Evolutionary conservation across 2,888 invertebrate species (phyloP).

Genomic region (Chrysomela aeneicollis): DNA sequence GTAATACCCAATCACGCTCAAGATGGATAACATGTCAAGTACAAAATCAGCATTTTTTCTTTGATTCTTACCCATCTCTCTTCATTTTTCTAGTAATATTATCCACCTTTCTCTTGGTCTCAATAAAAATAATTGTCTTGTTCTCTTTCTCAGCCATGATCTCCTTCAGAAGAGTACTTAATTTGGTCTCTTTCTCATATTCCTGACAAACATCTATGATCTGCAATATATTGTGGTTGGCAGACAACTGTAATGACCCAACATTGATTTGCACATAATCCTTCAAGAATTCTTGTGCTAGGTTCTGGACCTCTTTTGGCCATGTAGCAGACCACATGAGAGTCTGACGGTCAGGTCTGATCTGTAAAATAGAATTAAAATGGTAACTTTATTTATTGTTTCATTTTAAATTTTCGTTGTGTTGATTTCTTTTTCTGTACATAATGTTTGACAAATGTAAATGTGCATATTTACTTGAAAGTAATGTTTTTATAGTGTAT

Average conservation of each 20-base stretch:
- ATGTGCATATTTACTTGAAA: too few relatives aligned
- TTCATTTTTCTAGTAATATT: slow-evolving; percentile 91
- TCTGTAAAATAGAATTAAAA: slow-evolving; percentile 29
- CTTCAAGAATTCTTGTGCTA: slow-evolving; percentile 95
- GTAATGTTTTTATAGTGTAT: too few relatives aligned
- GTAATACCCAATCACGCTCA: slow-evolving; percentile 92
- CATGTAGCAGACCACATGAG: slow-evolving; percentile 99
- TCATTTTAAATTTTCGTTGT: too few relatives aligned
- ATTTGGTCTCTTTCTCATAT: slow-evolving; percentile 90
- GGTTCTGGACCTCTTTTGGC: slow-evolving; percentile 96
- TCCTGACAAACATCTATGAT: slow-evolving; percentile 96
- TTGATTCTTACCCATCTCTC: slow-evolving; percentile 74
- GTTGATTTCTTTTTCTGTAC: too few relatives aligned
- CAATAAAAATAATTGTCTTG: slow-evolving; percentile 97
- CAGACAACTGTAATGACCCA: slow-evolving; percentile 90
- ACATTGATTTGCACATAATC: slow-evolving; percentile 98
- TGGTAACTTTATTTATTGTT: too few relatives aligned
- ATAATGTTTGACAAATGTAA: too few relatives aligned
- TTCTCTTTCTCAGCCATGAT: slow-evolving; percentile 93
- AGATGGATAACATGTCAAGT: too few relatives aligned
- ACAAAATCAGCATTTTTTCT: too few relatives aligned
- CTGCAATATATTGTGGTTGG: slow-evolving; percentile 97
- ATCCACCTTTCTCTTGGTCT: slow-evolving; percentile 96
- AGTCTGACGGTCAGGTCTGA: slow-evolving; percentile 88
- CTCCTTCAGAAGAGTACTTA: slow-evolving; percentile 86